phyloP scores from a whole-genome alignment of 2,797 vertebrate species.

The Leontopithecus rosalia region DNA sequence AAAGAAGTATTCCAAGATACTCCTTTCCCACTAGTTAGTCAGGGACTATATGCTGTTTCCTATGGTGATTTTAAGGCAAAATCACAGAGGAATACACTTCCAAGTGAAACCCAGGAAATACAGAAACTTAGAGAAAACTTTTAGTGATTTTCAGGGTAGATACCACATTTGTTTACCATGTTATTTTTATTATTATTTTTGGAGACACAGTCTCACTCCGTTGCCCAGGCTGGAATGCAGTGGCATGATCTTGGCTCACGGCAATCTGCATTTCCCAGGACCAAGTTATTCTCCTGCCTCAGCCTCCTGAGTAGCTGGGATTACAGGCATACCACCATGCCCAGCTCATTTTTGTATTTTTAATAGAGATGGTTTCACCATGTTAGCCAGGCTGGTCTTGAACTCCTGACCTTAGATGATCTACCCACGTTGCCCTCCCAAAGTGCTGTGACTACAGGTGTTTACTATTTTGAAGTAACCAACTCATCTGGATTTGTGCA shows the following conservation, averaged over 20 bases:
- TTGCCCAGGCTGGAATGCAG: not conserved
- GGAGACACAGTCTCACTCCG: not conserved
- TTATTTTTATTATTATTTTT: not conserved
- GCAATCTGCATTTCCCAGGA: not conserved
- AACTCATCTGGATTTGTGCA: not conserved
- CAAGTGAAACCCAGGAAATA: constrained; percentile 4
- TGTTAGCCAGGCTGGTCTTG: not conserved
- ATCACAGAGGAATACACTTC: not conserved
- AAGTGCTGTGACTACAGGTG: not conserved
- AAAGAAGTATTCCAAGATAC: not conserved
- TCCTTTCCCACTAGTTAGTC: not conserved
- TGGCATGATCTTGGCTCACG: not conserved
- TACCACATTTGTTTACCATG: not conserved
- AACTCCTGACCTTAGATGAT: not conserved
- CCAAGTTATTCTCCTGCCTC: not conserved
- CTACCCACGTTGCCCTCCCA: not conserved
- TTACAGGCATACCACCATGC: not conserved
- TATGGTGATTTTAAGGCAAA: not conserved
- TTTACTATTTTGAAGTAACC: not conserved
- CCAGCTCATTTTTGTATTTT: not conserved
- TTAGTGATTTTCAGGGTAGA: not conserved
- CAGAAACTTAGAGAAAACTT: not conserved
- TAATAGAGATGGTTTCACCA: not conserved
- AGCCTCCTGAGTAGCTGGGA: not conserved
- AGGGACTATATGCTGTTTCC: not conserved